A percentile compares a stretch with the other conserved stretches of the same genome.
Evolutionary conservation across 92 coral and sea anemone species (phyloP).

Genomic region (Actinernus sp.): DNA sequence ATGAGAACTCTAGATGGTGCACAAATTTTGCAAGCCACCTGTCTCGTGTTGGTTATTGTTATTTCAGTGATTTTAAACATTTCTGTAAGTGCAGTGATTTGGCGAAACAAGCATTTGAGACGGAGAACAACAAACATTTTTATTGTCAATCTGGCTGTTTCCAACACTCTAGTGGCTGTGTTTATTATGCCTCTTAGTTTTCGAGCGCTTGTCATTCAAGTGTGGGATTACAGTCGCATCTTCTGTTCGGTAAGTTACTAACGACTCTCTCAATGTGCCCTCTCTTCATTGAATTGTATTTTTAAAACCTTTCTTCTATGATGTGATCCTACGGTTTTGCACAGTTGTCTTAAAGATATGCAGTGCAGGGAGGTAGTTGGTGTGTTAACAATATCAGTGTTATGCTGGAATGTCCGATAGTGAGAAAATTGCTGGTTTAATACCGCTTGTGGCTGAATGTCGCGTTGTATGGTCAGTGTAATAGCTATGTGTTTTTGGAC

Average conservation of each 20-base stretch:
- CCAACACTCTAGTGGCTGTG: conserved; percentile 77
- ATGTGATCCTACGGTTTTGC: too few species aligned
- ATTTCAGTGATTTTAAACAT: conserved; percentile 69
- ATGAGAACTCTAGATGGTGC: conserved; percentile 1
- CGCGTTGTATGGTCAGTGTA: too few species aligned
- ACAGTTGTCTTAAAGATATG: too few species aligned
- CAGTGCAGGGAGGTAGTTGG: too few species aligned
- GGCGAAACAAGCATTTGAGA: conserved; percentile 65
- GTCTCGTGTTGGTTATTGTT: conserved; percentile 54
- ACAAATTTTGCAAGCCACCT: conserved; percentile 42
- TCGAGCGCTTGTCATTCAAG: conserved; percentile 39
- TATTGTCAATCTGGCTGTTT: conserved; percentile 81
- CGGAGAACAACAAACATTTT: conserved; percentile 82
- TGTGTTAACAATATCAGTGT: too few species aligned
- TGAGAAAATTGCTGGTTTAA: too few species aligned
- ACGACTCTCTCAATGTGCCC: too few species aligned
- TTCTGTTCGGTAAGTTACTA: conserved; percentile 84
- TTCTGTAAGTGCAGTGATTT: conserved; percentile 71
- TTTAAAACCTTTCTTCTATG: too few species aligned
- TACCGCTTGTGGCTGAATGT: too few species aligned
- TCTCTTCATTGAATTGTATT: too few species aligned
- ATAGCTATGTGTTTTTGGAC: too few species aligned
- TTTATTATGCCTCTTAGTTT: conserved; percentile 84
- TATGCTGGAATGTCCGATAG: too few species aligned
- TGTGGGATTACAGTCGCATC: conserved; percentile 63